Evolutionary conservation across 2,113 vertebrate species (phyloP).

Genomic region (Carlito syrichta): DNA sequence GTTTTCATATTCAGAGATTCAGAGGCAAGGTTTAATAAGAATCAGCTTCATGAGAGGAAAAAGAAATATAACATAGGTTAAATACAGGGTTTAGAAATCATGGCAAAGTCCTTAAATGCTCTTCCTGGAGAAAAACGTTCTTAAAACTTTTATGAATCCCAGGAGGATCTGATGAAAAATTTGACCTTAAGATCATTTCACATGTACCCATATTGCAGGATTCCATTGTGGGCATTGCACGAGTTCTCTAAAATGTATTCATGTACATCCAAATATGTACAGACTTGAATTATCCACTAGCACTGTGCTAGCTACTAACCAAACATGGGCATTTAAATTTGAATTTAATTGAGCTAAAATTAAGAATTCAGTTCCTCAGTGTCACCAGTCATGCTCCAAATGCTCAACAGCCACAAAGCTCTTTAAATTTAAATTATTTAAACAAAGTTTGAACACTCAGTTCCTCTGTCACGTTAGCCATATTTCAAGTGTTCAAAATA

Average conservation of each 20-base stretch:
- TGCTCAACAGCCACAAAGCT: not conserved
- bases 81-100: not conserved
- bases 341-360: not conserved
- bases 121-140: not conserved
- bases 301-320: not conserved
- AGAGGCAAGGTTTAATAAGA: not conserved
- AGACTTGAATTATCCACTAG: not conserved
- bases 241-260: not conserved
- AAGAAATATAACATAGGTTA: not conserved
- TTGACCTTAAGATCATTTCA: not conserved
- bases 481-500: not conserved
- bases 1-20: not conserved
- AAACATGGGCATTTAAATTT: not conserved
- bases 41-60: not conserved
- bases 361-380: not conserved
- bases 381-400: not conserved
- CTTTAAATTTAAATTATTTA: constrained; percentile 5
- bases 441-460: not conserved
- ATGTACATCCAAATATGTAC: not conserved
- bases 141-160: not conserved
- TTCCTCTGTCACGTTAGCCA: not conserved
- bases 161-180: not conserved
- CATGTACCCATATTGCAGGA: not conserved
- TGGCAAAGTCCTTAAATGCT: not conserved
- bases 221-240: not conserved